phyloP scores from a whole-genome alignment of 2,113 vertebrate species.

The Brachyistius frenatus region DNA sequence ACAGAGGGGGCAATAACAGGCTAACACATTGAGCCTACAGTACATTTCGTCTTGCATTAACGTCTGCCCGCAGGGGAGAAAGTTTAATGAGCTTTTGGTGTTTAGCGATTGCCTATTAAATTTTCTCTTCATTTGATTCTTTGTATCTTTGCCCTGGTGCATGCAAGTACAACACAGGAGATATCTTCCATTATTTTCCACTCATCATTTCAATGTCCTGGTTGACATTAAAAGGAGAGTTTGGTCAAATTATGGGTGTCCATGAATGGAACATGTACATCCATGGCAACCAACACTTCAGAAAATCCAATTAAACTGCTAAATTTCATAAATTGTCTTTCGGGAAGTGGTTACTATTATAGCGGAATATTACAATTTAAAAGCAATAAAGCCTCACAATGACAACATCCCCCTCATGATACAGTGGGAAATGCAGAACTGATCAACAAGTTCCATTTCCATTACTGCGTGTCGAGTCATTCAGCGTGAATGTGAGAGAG shows the following conservation, averaged over 20 bases:
- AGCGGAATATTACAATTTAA: background rate
- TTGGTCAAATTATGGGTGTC: background rate
- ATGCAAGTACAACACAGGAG: background rate
- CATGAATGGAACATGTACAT: background rate
- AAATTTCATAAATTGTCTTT: slow-evolving; percentile 1
- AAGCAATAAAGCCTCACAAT: slow-evolving; percentile 12
- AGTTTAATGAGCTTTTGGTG: slow-evolving; percentile 51
- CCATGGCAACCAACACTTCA: background rate
- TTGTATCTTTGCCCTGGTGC: slow-evolving; percentile 3
- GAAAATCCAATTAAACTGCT: slow-evolving; percentile 34
- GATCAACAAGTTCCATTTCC: slow-evolving; percentile 1
- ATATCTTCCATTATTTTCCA: background rate
- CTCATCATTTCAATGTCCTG: slow-evolving; percentile 17
- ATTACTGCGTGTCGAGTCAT: background rate
- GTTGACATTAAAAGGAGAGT: background rate
- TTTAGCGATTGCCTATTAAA: slow-evolving; percentile 37
- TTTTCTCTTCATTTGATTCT: slow-evolving; percentile 13
- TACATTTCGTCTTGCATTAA: slow-evolving; percentile 6
- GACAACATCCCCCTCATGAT: background rate
- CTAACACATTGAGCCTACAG: slow-evolving; percentile 4
- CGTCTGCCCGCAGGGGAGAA: slow-evolving; percentile 23
- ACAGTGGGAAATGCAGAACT: slow-evolving; percentile 17
- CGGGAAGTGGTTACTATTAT: background rate
- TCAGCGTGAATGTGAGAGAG: background rate
- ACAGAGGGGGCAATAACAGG: background rate